Base-by-base conservation (phyloP, 2,888 invertebrate genomes). In the Chrysolina americana region DNA sequence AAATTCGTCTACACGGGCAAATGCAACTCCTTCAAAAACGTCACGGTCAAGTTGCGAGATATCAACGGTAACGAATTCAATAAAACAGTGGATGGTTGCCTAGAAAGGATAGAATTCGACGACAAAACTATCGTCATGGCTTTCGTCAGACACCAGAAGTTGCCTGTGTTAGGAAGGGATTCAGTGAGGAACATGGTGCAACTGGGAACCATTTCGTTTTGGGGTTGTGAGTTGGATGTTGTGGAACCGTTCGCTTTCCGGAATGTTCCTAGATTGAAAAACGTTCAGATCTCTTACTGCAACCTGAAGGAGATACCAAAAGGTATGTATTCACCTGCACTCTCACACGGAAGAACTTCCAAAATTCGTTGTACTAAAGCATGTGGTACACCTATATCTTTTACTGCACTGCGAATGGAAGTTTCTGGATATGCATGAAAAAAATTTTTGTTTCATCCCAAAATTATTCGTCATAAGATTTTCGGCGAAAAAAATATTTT, bases 121-220 rank as follows among this genome's bases (percentile, higher is more conserved):
- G 44, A 68, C 36, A 74, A 74, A 23, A 64, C 74, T 9, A 68
- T 80, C 15, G 68, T 59, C 13, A 71, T 76, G 41, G 66, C 81
- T 3, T 76, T 75, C 41, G 69, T 78, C 1, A 65, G 73, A n/a
- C 41, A 78, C 8, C 83, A 83, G 78, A 73, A 65, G 28, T 44
- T 82, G 15, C 69, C 70, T 19, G 23, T 66, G 13, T 68, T 82
- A 9, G 71, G 71, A 1, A 59, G 41, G 10, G 78, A 81, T 59
- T 73, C 81, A 11, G 73, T 82, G 28, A 71, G 75, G 56, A 73
- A 82, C 74, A 75, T 82, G 79, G 74, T 73, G 17, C 65, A 76
- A 13, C 70, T 82, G 41, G 78, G 71, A 23, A 76, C 71, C 6
- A 44, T 81, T 47, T 65, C 71, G 13, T 78, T 82, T 44, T 74